phyloP scores from a whole-genome alignment of 1,140 invertebrate genomes.

The Eufriesea mexicana region DNA sequence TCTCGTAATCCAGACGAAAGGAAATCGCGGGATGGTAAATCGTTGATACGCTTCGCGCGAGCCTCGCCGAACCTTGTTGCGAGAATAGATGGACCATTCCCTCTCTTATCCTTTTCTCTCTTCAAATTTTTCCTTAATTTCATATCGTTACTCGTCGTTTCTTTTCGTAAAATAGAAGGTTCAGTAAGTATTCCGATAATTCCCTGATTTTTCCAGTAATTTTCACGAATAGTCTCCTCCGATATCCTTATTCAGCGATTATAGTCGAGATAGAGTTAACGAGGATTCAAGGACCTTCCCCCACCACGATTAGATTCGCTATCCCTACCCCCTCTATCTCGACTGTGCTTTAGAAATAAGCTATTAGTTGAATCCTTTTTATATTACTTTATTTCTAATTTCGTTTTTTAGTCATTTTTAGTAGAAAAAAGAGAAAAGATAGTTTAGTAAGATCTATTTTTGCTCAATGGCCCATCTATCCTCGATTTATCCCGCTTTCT shows the following conservation, averaged over 20 bases:
- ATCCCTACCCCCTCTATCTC: no score
- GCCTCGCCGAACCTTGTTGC: background rate
- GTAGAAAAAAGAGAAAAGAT: no score
- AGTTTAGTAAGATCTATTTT: no score
- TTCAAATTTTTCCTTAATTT: background rate
- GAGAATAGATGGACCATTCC: conserved; percentile 42
- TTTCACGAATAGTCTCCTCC: no score
- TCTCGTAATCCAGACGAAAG: conserved; percentile 49
- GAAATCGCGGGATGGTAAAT: conserved; percentile 51
- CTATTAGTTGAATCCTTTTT: no score
- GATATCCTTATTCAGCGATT: no score
- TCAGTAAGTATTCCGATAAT: background rate
- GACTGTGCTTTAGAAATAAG: no score
- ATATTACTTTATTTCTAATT: background rate
- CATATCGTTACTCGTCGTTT: no score
- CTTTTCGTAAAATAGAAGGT: background rate
- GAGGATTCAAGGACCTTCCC: no score
- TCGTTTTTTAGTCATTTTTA: background rate
- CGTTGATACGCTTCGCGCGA: conserved; percentile 49
- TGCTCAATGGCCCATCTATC: conserved; percentile 29
- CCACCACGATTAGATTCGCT: no score
- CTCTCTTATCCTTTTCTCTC: background rate
- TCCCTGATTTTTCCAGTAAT: no score
- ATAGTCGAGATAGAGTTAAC: no score
- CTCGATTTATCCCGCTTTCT: background rate